A percentile compares a stretch with the other conserved stretches of the same genome.
phyloP scores from a whole-genome alignment of 2,888 invertebrate species.

The Prenolepis imparis region DNA sequence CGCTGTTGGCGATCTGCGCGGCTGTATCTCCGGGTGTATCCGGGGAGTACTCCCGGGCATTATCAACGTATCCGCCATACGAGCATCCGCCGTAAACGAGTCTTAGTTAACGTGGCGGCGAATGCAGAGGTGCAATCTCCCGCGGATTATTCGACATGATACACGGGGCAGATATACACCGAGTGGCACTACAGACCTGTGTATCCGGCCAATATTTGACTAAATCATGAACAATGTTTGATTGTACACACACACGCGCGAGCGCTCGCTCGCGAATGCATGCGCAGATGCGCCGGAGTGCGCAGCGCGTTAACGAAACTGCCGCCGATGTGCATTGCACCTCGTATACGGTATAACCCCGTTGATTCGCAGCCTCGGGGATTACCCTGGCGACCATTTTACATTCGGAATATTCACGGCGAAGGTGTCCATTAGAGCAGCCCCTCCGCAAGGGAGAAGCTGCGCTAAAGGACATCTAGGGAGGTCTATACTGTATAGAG shows the following conservation, averaged over 20 bases:
- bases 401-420: conserved; percentile 33
- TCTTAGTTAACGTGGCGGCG: conserved; percentile 81
- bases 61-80: conserved; percentile 23
- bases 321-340: conserved; percentile 30
- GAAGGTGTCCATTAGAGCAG: conserved; percentile 44
- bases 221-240: conserved; percentile 86
- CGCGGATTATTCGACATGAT: conserved; percentile 84
- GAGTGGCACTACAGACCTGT: conserved; percentile 85
- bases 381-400: conserved; percentile 40
- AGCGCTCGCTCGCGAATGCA: conserved; percentile 43
- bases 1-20: conserved; percentile 24
- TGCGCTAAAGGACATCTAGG: conserved; percentile 34
- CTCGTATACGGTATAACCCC: conserved; percentile 15
- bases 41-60: neutral
- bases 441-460: conserved; percentile 1
- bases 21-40: conserved; percentile 9
- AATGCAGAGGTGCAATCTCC: conserved; percentile 82
- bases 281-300: conserved; percentile 24
- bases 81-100: conserved; percentile 71
- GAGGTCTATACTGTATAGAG: neutral
- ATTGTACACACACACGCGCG: conserved; percentile 81
- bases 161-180: conserved; percentile 78
- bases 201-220: conserved; percentile 86
- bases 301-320: conserved; percentile 47
- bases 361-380: conserved; percentile 54